Evolutionary conservation across 2,113 vertebrate species (phyloP).

Genomic region (Phrynosoma platyrhinos): DNA sequence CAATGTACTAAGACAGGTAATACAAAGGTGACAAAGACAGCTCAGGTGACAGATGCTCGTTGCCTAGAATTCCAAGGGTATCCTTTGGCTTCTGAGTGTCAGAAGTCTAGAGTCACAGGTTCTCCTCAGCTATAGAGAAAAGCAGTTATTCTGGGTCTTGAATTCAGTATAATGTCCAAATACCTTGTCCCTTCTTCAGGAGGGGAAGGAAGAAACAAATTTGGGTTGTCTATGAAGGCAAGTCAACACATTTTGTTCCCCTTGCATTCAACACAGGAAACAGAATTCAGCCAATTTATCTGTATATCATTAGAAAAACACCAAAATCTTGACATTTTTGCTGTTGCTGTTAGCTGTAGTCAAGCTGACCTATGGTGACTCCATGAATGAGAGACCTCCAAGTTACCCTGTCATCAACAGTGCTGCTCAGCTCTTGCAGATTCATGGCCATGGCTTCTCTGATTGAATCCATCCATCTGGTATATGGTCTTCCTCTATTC

Average conservation of each 20-base stretch:
- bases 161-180: not conserved
- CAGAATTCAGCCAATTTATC: not conserved
- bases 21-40: not conserved
- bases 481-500: too few species aligned
- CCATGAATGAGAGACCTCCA: too few species aligned
- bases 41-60: too few species aligned
- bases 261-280: not conserved
- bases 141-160: not conserved
- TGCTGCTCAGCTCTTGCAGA: too few species aligned
- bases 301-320: not conserved
- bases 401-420: too few species aligned
- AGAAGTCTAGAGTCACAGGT: not conserved
- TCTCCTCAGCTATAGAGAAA: not conserved
- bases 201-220: not conserved
- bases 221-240: not conserved
- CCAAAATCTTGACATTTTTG: not conserved
- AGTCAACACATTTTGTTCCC: not conserved
- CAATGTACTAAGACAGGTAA: not conserved
- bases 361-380: too few species aligned
- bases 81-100: too few species aligned
- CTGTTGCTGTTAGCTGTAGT: too few species aligned
- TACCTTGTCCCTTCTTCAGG: not conserved
- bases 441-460: too few species aligned
- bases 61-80: too few species aligned
- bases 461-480: too few species aligned